Percentiles rank a stretch among this genome's conserved stretches.
phyloP scores from a whole-genome alignment of 2,113 vertebrate species.

The Atlantisia rogersi region DNA sequence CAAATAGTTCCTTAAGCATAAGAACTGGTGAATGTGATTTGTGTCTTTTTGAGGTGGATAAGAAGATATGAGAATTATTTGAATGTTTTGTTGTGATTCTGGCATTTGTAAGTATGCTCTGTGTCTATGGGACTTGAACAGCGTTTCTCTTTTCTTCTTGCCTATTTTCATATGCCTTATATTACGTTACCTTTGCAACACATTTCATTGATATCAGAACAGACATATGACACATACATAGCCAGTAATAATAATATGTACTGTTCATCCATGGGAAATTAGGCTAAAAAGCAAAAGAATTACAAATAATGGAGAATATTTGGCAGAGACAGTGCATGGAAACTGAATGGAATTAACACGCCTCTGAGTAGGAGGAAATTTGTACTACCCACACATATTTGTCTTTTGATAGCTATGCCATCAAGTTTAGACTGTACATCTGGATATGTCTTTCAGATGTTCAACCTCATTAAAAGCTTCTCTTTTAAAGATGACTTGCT shows the following conservation, averaged over 20 bases:
- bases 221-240: not conserved
- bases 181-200: not conserved
- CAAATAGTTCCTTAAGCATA: not conserved
- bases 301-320: not conserved
- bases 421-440: constrained; percentile 6
- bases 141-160: not conserved
- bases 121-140: not conserved
- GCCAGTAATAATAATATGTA: not conserved
- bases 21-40: not conserved
- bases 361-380: not conserved
- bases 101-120: not conserved
- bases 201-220: not conserved
- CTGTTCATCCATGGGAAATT: not conserved
- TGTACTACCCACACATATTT: not conserved
- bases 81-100: not conserved
- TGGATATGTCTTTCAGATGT: constrained; percentile 33
- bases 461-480: constrained; percentile 34
- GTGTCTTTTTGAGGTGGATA: not conserved
- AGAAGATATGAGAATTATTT: not conserved
- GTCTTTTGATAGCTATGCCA: not conserved
- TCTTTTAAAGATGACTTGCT: constrained; percentile 6
- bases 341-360: not conserved
- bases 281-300: not conserved
- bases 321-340: not conserved
- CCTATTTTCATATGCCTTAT: not conserved